Evolutionary conservation across 2,113 vertebrate species (phyloP).

Genomic region (Nycticryphes semicollaris): DNA sequence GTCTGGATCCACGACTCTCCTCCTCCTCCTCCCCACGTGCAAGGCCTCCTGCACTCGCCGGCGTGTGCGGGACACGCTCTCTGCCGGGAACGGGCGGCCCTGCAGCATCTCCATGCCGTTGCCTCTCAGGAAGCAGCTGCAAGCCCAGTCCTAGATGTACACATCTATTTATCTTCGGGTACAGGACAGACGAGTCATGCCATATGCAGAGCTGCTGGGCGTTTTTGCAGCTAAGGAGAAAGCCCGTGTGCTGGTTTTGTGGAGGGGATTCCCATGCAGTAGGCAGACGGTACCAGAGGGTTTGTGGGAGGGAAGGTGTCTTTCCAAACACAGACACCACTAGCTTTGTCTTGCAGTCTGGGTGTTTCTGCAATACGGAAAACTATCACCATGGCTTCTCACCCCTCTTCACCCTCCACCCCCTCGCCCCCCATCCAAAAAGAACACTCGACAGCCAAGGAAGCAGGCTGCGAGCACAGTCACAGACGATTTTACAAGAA

Average conservation of each 20-base stretch:
- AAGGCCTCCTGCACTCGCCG: neutral
- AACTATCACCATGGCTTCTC: neutral
- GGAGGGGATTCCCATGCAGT: neutral
- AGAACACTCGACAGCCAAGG: neutral
- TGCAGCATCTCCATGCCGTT: neutral
- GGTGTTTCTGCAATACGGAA: slow-evolving; percentile 1
- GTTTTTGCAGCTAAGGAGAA: neutral
- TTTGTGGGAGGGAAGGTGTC: slow-evolving; percentile 48
- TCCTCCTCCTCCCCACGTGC: neutral
- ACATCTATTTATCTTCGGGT: accelerated
- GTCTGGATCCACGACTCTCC: neutral
- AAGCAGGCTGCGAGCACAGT: neutral
- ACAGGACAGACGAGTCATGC: neutral
- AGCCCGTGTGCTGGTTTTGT: neutral
- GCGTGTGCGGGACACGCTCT: slow-evolving; percentile 4
- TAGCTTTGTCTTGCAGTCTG: slow-evolving; percentile 37
- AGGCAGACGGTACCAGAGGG: slow-evolving; percentile 22
- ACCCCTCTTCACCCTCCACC: neutral
- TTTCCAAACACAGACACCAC: slow-evolving; percentile 11
- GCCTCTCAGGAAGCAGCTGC: neutral
- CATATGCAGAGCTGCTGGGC: neutral
- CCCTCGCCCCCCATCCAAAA: neutral
- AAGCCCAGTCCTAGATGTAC: neutral
- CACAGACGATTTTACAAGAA: neutral
- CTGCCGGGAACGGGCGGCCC: neutral